phyloP scores from a whole-genome alignment of 1,140 invertebrate species.

The Araneus ventricosus region DNA sequence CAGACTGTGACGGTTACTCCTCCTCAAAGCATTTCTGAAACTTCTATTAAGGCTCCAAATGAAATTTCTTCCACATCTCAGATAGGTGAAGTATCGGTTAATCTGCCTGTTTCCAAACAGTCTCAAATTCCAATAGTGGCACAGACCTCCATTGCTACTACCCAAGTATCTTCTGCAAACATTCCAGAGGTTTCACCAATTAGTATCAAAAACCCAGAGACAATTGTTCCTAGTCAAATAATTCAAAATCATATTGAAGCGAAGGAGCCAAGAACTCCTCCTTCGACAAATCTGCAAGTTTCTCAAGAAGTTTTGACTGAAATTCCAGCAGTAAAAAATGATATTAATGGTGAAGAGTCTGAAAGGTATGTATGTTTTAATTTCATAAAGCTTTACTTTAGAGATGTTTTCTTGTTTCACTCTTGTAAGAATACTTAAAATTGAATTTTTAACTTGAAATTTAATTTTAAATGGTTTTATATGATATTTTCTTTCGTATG shows the following conservation, averaged over 20 bases:
- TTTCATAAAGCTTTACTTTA: not conserved
- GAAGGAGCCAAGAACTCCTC: conserved; percentile 62
- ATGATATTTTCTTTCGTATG: too few species aligned
- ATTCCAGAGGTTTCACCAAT: conserved; percentile 41
- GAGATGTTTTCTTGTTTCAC: too few species aligned
- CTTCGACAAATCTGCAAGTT: conserved; percentile 55
- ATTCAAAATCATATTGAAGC: conserved; percentile 67
- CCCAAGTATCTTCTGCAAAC: conserved; percentile 49
- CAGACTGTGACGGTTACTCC: conserved; percentile 1
- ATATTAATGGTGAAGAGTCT: conserved; percentile 73
- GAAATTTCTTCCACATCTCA: conserved; percentile 54
- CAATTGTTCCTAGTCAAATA: conserved; percentile 70
- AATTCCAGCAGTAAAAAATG: conserved; percentile 46
- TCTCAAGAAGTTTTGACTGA: conserved; percentile 59
- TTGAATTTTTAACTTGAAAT: too few species aligned
- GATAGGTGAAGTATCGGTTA: conserved; percentile 5
- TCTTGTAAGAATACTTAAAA: too few species aligned
- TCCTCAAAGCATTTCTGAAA: not conserved
- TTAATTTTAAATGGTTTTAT: too few species aligned
- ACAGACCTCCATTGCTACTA: conserved; percentile 3
- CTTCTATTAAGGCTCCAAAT: not conserved
- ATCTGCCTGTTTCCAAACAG: conserved; percentile 15
- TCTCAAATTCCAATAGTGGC: conserved; percentile 3
- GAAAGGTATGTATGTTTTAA: conserved; percentile 55
- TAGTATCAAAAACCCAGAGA: conserved; percentile 44